Base-by-base conservation (phyloP, 2,888 invertebrate genomes). In the Odontocolon sp. region DNA sequence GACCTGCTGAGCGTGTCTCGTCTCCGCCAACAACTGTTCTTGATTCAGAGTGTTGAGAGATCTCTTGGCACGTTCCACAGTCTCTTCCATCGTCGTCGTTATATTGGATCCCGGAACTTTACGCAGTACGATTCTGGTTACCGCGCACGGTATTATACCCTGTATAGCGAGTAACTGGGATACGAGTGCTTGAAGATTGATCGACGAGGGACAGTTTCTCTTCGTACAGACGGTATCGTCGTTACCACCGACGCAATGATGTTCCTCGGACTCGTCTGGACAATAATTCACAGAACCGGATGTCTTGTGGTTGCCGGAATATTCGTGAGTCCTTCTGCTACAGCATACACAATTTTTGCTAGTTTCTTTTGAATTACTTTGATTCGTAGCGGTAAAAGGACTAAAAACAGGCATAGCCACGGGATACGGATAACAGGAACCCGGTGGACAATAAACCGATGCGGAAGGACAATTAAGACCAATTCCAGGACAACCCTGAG, bases 161-260 rank as follows among this genome's bases (percentile, higher is more conserved):
- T 85, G 87, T 2, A 90, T 76, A 0, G 87, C 83, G 0, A 90
- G 72, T 3, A 90, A 80, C 42, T 90, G 90, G 0, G 90, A 87
- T 0, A 85, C 87, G 11, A 90, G 61, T 0, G 89, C 88, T 33
- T 90, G 90, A 16, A 90, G 80, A 67, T 84, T 88, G 1, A 89
- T 77, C 0, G 87, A 77, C 40, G 85, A 83, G 0, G 89, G 88
- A 56, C 90, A 90, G 40, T 88, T 86, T 16, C 82, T 82, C 31
- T 83, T 83, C 1, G 81, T 56, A 63, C 89, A 89, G 6, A 88
- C 76, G 0, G 83, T 80, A 2, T 85, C 87, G 18, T 84, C 85
- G 28, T 31, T 38, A 1, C 80, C 79, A 4, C 71, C 42, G 0
- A 56, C 36, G 61, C 87, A 88, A 18, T 63, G 78, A 59, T 87